phyloP scores from a whole-genome alignment of 2,888 invertebrate genomes.

The Carabus problematicus region DNA sequence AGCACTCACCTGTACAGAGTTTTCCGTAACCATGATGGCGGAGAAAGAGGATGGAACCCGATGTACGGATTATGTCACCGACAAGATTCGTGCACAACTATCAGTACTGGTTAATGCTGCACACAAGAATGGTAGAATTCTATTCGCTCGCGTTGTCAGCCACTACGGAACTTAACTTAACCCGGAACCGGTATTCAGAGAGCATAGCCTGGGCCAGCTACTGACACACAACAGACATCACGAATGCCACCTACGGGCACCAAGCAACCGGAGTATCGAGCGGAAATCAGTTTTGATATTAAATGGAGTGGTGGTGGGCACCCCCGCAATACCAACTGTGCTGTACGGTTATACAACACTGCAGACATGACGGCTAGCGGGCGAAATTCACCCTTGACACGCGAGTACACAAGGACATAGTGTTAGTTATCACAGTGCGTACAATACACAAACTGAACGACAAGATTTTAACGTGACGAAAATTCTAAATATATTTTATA shows the following conservation, averaged over 20 bases:
- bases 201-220: slow-evolving; percentile 27
- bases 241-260: slow-evolving; percentile 53
- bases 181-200: slow-evolving; percentile 18
- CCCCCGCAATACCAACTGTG: slow-evolving; percentile 26
- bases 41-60: neutral
- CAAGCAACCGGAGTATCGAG: slow-evolving; percentile 58
- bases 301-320: slow-evolving; percentile 44
- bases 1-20: slow-evolving; percentile 39
- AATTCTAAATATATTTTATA: no score
- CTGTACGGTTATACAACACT: neutral
- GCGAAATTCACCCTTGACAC: no score
- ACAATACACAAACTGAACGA: no score
- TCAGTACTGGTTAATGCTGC: neutral
- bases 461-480: no score
- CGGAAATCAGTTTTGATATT: slow-evolving; percentile 57
- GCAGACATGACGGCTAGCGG: neutral
- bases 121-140: neutral
- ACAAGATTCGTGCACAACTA: neutral
- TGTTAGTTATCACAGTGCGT: no score
- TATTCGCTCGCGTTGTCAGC: neutral
- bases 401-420: no score
- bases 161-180: neutral
- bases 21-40: slow-evolving; percentile 23
- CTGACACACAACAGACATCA: slow-evolving; percentile 48
- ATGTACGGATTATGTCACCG: neutral